Evolutionary conservation across 2,797 vertebrate genomes (phyloP), one percentile per base, ranked within the genome.

Genomic region (Natrix natrix): DNA sequence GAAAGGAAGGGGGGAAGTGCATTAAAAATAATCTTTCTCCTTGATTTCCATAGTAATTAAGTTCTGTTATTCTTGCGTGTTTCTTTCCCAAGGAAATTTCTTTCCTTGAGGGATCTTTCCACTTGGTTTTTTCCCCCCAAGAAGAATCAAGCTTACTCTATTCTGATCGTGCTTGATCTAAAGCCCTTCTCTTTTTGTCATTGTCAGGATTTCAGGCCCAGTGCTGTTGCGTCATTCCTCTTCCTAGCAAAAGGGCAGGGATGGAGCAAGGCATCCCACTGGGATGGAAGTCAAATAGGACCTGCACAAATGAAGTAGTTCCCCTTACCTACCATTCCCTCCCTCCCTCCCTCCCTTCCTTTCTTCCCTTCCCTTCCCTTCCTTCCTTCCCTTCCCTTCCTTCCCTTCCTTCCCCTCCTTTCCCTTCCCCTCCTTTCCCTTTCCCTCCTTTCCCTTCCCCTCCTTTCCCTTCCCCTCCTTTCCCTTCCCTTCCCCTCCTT

Each of bases 321-420:
- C 26, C 61, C 11, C 11, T 63, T 5, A 26, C 26, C 26, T 63
- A 10, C 26, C 66, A 2, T 69, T 32, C 61, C 60, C 24, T 61
- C 6, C 28, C 12, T 11, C 14, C 22, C 20, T 7, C 20, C 20
- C 17, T 17, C 1, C 26, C 1, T 12, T 4, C 4, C 17, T 20
- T 59, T 26, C 59, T 1, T 1, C 0, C 8, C 0, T 0, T 3
- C 22, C 2, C 0, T 8, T 22, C 20, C 6, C 6, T 8, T 0
- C 6, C 20, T 0, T 24, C 0, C 59, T 4, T 7, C 17, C 20
- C 0, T 8, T 60, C 59, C 7, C 6, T 57, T 20, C 56, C 16
- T 1, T 20, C 1, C 16, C 1, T 0, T 57, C 57, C 16, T 56
- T 16, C 6, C 17, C 17, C 5, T 20, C 20, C 57, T 16, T 0